phyloP scores from a whole-genome alignment of 2,113 vertebrate species.

The Chitala chitala region DNA sequence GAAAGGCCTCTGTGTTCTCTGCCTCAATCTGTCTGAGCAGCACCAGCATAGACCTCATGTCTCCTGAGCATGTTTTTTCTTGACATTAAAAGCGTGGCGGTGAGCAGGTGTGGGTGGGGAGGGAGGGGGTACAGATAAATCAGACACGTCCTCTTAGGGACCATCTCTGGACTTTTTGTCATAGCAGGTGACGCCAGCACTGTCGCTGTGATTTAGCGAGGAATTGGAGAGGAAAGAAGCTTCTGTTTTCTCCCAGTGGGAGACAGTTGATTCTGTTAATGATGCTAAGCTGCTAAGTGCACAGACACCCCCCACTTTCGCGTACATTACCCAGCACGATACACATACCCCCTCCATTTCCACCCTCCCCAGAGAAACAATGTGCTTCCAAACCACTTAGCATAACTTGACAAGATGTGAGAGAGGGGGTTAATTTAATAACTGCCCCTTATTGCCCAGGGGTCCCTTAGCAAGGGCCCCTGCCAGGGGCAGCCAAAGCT shows the following conservation, averaged over 20 bases:
- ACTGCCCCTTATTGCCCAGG: background rate
- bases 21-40: too few species aligned
- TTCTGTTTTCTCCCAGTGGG: slow-evolving; percentile 2
- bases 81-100: too few species aligned
- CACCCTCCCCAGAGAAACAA: too few species aligned
- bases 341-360: too few species aligned
- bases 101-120: too few species aligned
- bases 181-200: slow-evolving; percentile 25
- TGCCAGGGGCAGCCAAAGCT: background rate
- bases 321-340: too few species aligned
- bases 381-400: background rate
- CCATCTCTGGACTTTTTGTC: slow-evolving; percentile 25
- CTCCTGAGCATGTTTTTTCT: too few species aligned
- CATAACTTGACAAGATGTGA: background rate
- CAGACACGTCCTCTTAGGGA: slow-evolving; percentile 26
- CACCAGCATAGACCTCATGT: too few species aligned
- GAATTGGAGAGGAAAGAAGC: slow-evolving; percentile 16
- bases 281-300: slow-evolving; percentile 21
- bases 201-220: background rate
- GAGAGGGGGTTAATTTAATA: background rate
- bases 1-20: too few species aligned
- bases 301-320: too few species aligned
- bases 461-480: background rate
- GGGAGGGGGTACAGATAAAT: slow-evolving; percentile 30
- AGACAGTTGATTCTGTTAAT: slow-evolving; percentile 34